phyloP scores from a whole-genome alignment of 2,113 vertebrate genomes.

The Heteronetta atricapilla region DNA sequence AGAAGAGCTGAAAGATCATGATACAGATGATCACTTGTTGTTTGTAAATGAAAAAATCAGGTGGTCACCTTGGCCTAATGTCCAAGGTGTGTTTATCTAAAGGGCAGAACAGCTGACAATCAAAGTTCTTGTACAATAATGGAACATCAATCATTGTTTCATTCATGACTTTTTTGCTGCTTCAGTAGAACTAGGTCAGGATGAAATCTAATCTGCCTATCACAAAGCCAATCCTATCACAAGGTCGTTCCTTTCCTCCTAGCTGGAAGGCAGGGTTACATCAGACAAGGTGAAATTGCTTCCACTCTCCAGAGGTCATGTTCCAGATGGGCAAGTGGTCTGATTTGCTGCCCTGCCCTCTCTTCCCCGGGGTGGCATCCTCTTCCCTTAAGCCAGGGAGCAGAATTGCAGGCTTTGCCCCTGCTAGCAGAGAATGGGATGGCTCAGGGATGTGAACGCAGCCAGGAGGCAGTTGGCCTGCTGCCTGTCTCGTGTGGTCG shows the following conservation, averaged over 20 bases:
- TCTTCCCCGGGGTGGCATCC: background rate
- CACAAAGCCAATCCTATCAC: background rate
- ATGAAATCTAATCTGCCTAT: conserved; percentile 14
- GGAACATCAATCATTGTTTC: background rate
- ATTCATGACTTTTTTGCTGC: background rate
- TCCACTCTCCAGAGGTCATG: background rate
- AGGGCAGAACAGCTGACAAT: background rate
- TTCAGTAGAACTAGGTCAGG: background rate
- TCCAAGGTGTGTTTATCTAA: background rate
- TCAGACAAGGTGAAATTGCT: background rate
- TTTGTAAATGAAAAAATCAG: background rate
- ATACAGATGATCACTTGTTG: background rate
- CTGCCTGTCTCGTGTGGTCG: background rate
- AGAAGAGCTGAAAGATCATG: background rate
- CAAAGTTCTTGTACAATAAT: background rate
- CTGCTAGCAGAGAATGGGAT: background rate
- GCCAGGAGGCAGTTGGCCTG: background rate
- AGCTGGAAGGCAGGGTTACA: background rate
- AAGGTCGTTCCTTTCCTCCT: background rate
- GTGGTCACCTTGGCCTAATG: background rate
- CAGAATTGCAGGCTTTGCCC: background rate
- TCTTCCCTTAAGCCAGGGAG: background rate
- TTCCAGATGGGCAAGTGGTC: background rate
- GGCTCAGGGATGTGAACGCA: background rate
- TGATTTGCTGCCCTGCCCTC: background rate